A percentile compares a stretch with the other conserved stretches of the same genome.
phyloP scores from a whole-genome alignment of 2,797 vertebrate species.

The Lerista edwardsae region DNA sequence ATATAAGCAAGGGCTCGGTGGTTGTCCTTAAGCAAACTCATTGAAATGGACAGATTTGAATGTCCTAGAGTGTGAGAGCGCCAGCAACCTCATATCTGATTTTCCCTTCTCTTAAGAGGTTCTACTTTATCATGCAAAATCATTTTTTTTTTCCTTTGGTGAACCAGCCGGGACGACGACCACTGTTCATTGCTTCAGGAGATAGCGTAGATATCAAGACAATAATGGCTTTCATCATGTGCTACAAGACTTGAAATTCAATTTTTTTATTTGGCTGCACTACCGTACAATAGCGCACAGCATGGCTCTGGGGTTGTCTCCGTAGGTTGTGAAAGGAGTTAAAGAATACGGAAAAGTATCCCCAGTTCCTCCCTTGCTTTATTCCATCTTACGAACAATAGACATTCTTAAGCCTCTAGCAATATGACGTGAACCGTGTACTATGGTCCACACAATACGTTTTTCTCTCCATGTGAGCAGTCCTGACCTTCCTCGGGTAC shows the following conservation, averaged over 20 bases:
- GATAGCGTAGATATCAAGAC: constrained; percentile 57
- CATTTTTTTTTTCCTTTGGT: constrained; percentile 43
- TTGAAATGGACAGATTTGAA: constrained; percentile 44
- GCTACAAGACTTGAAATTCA: constrained; percentile 63
- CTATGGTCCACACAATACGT: not conserved
- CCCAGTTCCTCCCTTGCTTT: constrained; percentile 4
- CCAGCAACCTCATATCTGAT: constrained; percentile 54
- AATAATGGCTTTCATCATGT: constrained; percentile 56
- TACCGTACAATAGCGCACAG: constrained; percentile 41
- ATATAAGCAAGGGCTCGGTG: constrained; percentile 38
- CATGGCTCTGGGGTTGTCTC: constrained; percentile 44
- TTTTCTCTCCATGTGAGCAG: constrained; percentile 25
- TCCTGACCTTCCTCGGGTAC: not conserved
- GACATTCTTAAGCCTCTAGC: constrained; percentile 41
- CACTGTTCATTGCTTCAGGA: constrained; percentile 57
- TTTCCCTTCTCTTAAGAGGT: constrained; percentile 54
- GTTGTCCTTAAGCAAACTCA: constrained; percentile 56
- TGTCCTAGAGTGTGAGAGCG: constrained; percentile 48
- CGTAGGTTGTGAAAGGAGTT: constrained; percentile 49
- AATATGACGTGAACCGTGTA: constrained; percentile 8
- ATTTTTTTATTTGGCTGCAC: constrained; percentile 67
- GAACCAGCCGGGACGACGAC: constrained; percentile 47
- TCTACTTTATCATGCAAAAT: constrained; percentile 49
- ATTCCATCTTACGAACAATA: constrained; percentile 59
- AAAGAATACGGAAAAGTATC: constrained; percentile 55